Conservation (phyloP, 2,797 vertebrate species). For the Alcedo atthis region DNA sequence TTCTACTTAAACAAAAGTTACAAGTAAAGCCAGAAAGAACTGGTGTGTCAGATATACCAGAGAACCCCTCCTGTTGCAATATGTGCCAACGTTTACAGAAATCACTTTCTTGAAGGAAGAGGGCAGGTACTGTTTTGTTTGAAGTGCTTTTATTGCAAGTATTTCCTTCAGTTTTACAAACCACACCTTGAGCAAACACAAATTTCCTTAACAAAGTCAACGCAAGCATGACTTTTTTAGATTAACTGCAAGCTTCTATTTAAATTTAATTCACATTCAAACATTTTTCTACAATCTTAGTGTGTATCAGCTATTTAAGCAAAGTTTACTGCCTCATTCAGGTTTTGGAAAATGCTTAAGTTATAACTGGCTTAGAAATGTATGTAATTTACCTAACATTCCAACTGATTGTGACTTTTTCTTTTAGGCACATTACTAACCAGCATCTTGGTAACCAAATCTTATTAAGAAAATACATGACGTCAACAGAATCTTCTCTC, state of each 20-base stretch:
- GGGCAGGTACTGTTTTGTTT: neutral
- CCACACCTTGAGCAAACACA: neutral
- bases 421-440: neutral
- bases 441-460: neutral
- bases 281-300: neutral
- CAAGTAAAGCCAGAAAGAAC: neutral
- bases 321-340: neutral
- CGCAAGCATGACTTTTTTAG: neutral
- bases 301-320: neutral
- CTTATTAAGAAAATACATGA: neutral
- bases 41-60: neutral
- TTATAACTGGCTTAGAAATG: neutral
- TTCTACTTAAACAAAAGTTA: neutral
- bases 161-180: conserved; percentile 30
- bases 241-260: neutral
- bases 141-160: neutral
- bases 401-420: neutral
- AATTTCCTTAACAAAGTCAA: neutral
- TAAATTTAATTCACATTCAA: neutral
- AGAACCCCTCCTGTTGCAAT: neutral
- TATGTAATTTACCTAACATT: neutral
- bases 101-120: conserved; percentile 46
- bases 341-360: neutral
- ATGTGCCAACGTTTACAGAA: neutral
- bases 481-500: neutral